phyloP scores from a whole-genome alignment of 2,888 invertebrate genomes.

The Gibbula magus region DNA sequence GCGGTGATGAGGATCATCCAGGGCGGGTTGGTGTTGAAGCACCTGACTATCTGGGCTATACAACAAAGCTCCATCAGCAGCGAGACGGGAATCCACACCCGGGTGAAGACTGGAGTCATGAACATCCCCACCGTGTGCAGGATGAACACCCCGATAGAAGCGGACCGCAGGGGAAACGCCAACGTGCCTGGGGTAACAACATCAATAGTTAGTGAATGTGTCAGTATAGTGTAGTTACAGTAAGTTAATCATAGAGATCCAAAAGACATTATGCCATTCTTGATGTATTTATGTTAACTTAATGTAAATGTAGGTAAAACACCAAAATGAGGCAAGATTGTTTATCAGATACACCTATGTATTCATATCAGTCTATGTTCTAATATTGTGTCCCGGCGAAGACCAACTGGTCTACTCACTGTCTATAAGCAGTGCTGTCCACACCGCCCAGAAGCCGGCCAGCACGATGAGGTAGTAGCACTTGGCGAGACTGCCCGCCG shows the following conservation, averaged over 20 bases:
- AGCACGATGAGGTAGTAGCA: conserved; percentile 43
- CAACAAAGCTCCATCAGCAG: conserved; percentile 47
- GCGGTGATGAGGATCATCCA: conserved; percentile 52
- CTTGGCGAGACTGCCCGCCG: conserved; percentile 50
- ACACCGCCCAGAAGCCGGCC: conserved; percentile 47
- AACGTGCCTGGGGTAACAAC: conserved; percentile 34
- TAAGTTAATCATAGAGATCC: no score
- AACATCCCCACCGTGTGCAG: conserved; percentile 48
- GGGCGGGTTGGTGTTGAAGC: conserved; percentile 40
- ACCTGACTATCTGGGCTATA: conserved; percentile 46
- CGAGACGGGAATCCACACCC: conserved; percentile 52
- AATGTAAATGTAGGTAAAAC: no score
- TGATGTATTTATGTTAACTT: no score
- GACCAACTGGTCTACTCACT: not conserved
- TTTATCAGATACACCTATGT: no score
- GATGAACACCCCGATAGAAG: conserved; percentile 43
- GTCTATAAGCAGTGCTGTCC: conserved; percentile 43
- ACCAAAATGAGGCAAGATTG: no score
- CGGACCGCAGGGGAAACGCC: conserved; percentile 33
- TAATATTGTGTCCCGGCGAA: no score
- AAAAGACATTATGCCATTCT: no score
- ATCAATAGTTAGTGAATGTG: no score
- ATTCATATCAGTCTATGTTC: no score
- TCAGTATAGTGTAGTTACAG: no score
- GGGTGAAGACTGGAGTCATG: conserved; percentile 47